Conservation (phyloP, 2,888 invertebrate species). For the Luperina nickerlii region DNA sequence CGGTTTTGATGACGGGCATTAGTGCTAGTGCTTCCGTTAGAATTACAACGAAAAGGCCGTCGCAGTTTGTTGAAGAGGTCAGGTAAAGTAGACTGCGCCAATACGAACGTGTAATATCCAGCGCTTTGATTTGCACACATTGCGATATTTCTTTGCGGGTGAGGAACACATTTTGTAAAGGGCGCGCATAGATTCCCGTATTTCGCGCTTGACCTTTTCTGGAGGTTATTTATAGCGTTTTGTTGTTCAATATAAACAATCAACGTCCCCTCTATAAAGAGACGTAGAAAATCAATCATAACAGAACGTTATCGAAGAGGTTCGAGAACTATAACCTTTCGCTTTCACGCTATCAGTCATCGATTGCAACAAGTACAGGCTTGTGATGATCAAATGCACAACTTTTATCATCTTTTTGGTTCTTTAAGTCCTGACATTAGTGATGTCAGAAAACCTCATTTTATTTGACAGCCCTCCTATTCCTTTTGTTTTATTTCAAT, state of each 20-base stretch:
- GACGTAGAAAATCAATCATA: constrained; percentile 48
- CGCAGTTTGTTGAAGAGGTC: constrained; percentile 70
- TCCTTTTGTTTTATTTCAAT: constrained; percentile 33
- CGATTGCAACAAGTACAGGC: constrained; percentile 55
- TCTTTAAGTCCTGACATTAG: neutral
- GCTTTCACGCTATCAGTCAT: constrained; percentile 59
- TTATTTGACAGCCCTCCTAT: constrained; percentile 26
- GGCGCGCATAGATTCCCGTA: constrained; percentile 78
- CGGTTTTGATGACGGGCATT: constrained; percentile 87
- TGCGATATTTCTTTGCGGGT: constrained; percentile 49
- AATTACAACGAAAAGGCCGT: constrained; percentile 82
- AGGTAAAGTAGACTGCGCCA: constrained; percentile 73
- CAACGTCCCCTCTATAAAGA: constrained; percentile 72
- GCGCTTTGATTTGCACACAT: constrained; percentile 5
- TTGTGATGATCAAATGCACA: constrained; percentile 40
- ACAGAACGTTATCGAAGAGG: constrained; percentile 53
- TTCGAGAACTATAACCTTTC: constrained; percentile 66
- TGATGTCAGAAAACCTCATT: constrained; percentile 28
- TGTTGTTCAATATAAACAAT: constrained; percentile 82
- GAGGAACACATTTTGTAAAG: constrained; percentile 71
- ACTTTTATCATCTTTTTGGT: neutral
- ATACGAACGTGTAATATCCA: neutral
- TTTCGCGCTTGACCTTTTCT: constrained; percentile 86
- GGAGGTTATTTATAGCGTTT: constrained; percentile 83
- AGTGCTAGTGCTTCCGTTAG: constrained; percentile 87